phyloP scores from a whole-genome alignment of 2,888 invertebrate species.

The Rhyacophila evoluta region DNA sequence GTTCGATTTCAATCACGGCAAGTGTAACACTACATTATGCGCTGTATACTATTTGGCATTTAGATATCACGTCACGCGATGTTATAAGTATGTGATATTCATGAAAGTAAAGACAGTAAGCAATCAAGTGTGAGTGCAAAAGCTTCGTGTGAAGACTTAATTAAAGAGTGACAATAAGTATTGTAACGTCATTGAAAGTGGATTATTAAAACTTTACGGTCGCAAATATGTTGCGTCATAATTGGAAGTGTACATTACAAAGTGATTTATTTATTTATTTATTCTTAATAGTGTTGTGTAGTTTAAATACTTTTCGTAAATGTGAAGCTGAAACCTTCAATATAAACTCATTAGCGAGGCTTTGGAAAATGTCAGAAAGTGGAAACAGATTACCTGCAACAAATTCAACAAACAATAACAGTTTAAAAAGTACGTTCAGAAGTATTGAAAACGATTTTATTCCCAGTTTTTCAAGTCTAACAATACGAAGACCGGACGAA shows the following conservation, averaged over 20 bases:
- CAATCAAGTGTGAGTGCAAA: slow-evolving; percentile 23
- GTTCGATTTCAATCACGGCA: slow-evolving; percentile 28
- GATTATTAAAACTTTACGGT: background rate
- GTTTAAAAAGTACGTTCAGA: background rate
- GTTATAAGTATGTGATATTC: background rate
- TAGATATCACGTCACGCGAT: background rate
- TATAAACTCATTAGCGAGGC: slow-evolving; percentile 15
- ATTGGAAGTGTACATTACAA: slow-evolving; percentile 11
- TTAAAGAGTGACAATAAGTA: slow-evolving; percentile 3
- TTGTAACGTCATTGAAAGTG: slow-evolving; percentile 27
- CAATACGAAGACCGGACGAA: background rate
- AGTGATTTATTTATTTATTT: background rate
- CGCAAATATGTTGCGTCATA: slow-evolving; percentile 25
- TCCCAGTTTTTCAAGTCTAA: background rate
- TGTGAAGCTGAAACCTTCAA: background rate
- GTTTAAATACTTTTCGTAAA: background rate
- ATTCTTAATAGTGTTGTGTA: slow-evolving; percentile 17
- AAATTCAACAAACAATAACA: background rate
- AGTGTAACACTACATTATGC: slow-evolving; percentile 3
- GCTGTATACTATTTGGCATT: background rate
- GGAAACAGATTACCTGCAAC: background rate
- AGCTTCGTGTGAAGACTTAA: slow-evolving; percentile 6
- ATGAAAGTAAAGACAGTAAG: slow-evolving; percentile 23
- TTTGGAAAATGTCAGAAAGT: slow-evolving; percentile 20
- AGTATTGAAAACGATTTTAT: background rate